Evolutionary conservation across 2,888 invertebrate genomes (phyloP).

Genomic region (Ashinkailepas kermadecensis): DNA sequence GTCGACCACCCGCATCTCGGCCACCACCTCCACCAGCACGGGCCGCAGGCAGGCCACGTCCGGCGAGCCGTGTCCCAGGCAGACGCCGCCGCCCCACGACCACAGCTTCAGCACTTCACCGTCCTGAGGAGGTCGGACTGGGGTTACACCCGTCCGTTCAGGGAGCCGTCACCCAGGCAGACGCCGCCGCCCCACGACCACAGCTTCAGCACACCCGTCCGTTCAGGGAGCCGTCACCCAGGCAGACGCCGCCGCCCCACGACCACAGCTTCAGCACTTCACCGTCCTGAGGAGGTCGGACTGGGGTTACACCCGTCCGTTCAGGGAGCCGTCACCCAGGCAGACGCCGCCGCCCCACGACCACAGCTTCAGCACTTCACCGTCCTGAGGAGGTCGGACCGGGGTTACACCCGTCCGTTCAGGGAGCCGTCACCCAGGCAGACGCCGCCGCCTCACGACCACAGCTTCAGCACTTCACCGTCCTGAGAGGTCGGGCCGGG

Average conservation of each 20-base stretch:
- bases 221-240: too few relatives aligned
- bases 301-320: too few relatives aligned
- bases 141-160: too few relatives aligned
- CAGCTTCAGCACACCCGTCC: too few relatives aligned
- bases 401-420: too few relatives aligned
- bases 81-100: constrained; percentile 56
- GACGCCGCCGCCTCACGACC: too few relatives aligned
- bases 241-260: too few relatives aligned
- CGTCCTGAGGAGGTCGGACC: background rate
- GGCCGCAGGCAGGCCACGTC: constrained; percentile 52
- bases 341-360: constrained; percentile 56
- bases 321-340: constrained; percentile 36
- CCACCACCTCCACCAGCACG: constrained; percentile 49
- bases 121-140: background rate
- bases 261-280: background rate
- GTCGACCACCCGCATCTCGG: constrained; percentile 48
- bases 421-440: too few relatives aligned
- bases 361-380: constrained; percentile 45
- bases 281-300: constrained; percentile 4
- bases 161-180: too few relatives aligned
- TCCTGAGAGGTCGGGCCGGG: background rate
- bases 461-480: constrained; percentile 3
- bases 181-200: too few relatives aligned
- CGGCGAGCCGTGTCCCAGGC: constrained; percentile 52
- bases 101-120: constrained; percentile 45